Conservation (phyloP, 2,113 vertebrate genomes). For the Stegostoma tigrinum region DNA sequence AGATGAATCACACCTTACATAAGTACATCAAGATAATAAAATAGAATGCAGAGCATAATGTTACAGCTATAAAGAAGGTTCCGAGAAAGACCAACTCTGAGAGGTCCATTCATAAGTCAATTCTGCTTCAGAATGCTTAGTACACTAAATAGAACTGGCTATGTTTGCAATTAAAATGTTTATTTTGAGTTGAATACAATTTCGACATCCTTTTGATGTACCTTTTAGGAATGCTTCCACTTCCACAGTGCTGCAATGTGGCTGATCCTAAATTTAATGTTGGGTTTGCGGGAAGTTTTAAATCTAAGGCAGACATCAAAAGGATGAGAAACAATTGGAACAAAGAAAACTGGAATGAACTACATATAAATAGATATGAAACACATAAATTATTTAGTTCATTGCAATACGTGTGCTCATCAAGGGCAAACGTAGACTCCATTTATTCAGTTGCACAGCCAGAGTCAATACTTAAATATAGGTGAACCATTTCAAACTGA, state of each 20-base stretch:
- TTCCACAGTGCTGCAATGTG: conserved; percentile 1
- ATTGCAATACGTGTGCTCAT: neutral
- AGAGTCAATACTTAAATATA: neutral
- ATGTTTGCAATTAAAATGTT: neutral
- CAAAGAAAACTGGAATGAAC: neutral
- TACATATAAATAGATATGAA: neutral
- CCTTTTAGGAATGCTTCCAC: conserved; percentile 43
- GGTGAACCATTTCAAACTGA: neutral
- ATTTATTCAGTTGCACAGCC: neutral
- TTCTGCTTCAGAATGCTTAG: neutral
- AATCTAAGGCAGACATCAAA: neutral
- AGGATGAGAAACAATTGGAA: neutral
- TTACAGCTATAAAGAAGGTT: too few relatives aligned
- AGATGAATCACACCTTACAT: too few relatives aligned
- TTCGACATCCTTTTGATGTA: conserved; percentile 39
- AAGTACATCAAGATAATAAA: too few relatives aligned
- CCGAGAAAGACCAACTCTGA: too few relatives aligned
- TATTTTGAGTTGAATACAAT: neutral
- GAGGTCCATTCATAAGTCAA: too few relatives aligned
- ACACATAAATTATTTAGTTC: neutral
- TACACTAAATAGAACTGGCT: neutral
- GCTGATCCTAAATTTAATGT: conserved; percentile 18
- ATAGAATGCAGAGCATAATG: too few relatives aligned
- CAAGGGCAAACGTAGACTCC: neutral
- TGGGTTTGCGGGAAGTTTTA: neutral